Conservation (phyloP, 2,888 invertebrate genomes). For the Noctuana brunneofusca region DNA sequence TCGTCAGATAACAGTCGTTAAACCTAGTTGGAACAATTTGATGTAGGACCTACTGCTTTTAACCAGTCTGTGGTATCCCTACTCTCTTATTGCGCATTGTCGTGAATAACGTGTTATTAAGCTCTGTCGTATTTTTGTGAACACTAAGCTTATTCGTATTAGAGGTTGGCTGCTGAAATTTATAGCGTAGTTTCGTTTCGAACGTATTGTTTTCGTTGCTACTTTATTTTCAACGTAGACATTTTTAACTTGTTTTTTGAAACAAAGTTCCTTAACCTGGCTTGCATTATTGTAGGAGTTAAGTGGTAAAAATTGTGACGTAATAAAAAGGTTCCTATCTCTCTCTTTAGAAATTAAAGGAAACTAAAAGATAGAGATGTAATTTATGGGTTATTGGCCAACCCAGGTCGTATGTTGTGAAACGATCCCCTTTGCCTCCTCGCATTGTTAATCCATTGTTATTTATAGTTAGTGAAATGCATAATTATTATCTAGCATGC, state of each 20-base stretch:
- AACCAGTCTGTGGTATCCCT: background rate
- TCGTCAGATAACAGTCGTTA: too few species aligned
- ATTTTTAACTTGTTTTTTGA: too few species aligned
- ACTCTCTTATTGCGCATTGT: constrained; percentile 24
- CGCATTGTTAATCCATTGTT: constrained; percentile 68
- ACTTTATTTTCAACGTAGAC: too few species aligned
- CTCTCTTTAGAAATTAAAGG: too few species aligned
- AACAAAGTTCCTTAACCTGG: too few species aligned
- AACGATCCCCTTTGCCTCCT: too few species aligned
- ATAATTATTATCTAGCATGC: constrained; percentile 45
- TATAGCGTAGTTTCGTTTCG: background rate
- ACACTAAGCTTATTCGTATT: constrained; percentile 20
- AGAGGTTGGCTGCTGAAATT: constrained; percentile 2
- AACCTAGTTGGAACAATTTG: too few species aligned
- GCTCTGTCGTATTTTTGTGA: constrained; percentile 29
- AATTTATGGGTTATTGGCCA: too few species aligned
- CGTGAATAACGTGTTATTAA: constrained; percentile 32
- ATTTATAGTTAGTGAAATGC: constrained; percentile 60
- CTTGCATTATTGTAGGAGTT: too few species aligned
- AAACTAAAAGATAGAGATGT: too few species aligned
- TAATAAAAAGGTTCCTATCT: too few species aligned
- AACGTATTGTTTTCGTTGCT: background rate
- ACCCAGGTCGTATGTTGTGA: constrained; percentile 65
- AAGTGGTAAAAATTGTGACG: too few species aligned
- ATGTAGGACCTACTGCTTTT: background rate